A percentile compares a stretch with the other conserved stretches of the same genome.
These are phyloP conservation scores for Thalassarche chlororhynchos DNA, from an alignment of 2,113 vertebrate species.

Conservation along the genomic window DNA sequence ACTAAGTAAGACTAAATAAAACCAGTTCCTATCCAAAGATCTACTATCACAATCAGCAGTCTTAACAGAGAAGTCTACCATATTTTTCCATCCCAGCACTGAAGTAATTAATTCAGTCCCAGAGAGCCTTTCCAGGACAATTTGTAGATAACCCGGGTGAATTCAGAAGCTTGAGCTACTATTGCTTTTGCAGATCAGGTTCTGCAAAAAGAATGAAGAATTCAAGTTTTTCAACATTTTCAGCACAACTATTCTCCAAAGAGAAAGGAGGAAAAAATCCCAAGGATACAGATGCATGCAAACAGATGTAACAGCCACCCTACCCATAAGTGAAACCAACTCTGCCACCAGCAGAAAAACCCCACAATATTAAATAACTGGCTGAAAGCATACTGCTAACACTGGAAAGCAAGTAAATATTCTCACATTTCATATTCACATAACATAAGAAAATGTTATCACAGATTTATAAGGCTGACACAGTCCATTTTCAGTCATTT, in stretches of 20 bases:
- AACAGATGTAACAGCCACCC: neutral
- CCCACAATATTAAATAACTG: neutral
- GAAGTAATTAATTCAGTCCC: neutral
- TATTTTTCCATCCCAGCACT: neutral
- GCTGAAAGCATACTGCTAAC: conserved; percentile 28
- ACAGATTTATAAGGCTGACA: conserved; percentile 34
- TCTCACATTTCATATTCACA: conserved; percentile 3
- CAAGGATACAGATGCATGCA: neutral
- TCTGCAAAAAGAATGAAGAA: neutral
- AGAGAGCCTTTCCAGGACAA: neutral
- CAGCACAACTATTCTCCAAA: neutral
- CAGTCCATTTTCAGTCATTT: conserved; percentile 42
- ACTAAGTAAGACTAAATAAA: neutral
- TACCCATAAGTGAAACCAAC: neutral
- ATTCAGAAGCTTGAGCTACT: neutral
- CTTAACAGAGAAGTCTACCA: too few species aligned
- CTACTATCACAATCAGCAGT: neutral
- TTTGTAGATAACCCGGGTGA: neutral
- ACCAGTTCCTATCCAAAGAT: neutral
- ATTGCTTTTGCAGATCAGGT: neutral
- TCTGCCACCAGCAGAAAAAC: neutral
- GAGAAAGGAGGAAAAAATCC: neutral
- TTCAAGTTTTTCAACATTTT: neutral
- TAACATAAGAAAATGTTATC: neutral
- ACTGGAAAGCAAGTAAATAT: neutral